Base-by-base conservation (phyloP, 2,113 vertebrate genomes). In the Lamprotornis superbus region DNA sequence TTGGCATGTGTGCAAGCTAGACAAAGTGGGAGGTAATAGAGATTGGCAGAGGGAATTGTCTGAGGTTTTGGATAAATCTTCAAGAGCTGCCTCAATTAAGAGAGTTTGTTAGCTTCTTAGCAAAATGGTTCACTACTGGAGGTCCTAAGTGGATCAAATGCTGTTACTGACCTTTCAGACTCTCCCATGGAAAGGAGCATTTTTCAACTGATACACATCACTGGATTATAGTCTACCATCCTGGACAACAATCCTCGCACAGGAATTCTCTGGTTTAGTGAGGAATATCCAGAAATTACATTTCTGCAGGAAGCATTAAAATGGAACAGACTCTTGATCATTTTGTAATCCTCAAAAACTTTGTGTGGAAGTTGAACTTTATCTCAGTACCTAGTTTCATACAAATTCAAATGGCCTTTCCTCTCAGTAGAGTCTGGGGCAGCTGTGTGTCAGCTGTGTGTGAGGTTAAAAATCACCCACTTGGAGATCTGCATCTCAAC, bases 51-150 rank as follows among this genome's bases (percentile, higher is more conserved):
- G n/a, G 20, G 64, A 90, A 78, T 90, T 89, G 24, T 71, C 83
- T 87, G 71, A 90, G 80, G 40, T 90, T 94, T 93, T 89, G 40
- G 64, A 28, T 82, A 81, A 92, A n/a, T 63, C 56, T 91, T 24
- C 25, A 76, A 76, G 30, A 89, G 13, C 21, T 68, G 35, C 89
- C 65, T 93, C 65, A 93, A 35, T 91, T 84, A 84, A 76, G 11
- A 37, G 49, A 65, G 19, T 76, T 87, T 60, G 24, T 85, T 79
- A 85, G 28, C 18, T 65, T 63, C 35, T 93, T 39, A 77, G 73
- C 21, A 83, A 77, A 90, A 77, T 3, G 5, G 5, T 67, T 92
- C 37, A 17, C 9, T 82, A 23, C 28, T 82, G 25, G 22, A 57
- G 17, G 28, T 35, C 30, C 44, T 87, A 69, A 87, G 47, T 10